Evolutionary conservation across 2,797 vertebrate genomes (phyloP).

Genomic region (Avahi laniger): DNA sequence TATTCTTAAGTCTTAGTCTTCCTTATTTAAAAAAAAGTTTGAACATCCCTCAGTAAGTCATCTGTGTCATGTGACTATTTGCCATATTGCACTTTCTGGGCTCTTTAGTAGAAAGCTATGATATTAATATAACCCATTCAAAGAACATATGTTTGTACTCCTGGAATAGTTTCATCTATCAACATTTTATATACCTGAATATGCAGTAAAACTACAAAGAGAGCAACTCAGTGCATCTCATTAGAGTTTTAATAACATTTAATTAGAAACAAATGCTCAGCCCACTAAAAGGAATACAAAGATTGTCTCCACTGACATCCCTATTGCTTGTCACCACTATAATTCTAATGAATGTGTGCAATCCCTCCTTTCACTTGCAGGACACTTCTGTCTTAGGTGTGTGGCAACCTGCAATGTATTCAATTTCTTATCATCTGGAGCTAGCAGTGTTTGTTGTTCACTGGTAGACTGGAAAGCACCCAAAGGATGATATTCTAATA

Average conservation of each 20-base stretch:
- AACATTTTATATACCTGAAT: conserved; percentile 3
- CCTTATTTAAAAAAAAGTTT: background rate
- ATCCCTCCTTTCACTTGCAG: background rate
- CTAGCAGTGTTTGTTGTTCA: background rate
- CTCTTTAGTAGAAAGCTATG: background rate
- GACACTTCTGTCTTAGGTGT: background rate
- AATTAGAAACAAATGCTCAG: background rate
- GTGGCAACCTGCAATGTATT: background rate
- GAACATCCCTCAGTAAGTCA: background rate
- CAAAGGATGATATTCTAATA: conserved; percentile 27
- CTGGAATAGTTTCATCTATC: background rate
- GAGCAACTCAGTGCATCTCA: background rate
- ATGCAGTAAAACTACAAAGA: background rate
- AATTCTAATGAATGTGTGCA: background rate
- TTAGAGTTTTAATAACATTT: background rate
- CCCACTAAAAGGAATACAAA: background rate
- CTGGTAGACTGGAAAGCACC: background rate
- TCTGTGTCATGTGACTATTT: background rate
- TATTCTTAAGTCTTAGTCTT: background rate
- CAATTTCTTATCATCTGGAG: conserved; percentile 16
- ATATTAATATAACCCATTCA: background rate
- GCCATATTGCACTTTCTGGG: background rate
- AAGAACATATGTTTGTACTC: background rate
- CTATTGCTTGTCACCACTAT: background rate
- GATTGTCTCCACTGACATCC: background rate